A percentile compares a stretch with the other conserved stretches of the same genome.
phyloP scores from a whole-genome alignment of 2,888 invertebrate species.

The Metellina segmentata region DNA sequence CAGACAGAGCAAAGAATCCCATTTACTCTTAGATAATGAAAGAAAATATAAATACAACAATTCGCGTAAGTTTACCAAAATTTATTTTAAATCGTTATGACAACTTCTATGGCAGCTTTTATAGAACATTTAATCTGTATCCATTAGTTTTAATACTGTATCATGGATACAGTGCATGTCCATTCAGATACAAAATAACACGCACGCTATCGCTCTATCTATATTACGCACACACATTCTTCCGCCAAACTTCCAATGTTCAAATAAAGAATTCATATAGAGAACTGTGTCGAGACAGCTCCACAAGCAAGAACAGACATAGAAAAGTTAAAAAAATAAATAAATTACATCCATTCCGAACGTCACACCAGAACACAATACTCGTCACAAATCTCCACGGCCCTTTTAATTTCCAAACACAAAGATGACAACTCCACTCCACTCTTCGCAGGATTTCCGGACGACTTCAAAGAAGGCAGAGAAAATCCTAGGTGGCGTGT shows the following conservation, averaged over 20 bases:
- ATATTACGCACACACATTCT: too few relatives aligned
- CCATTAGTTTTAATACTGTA: too few relatives aligned
- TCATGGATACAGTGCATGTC: too few relatives aligned
- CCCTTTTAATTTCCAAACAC: neutral
- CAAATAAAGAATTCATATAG: too few relatives aligned
- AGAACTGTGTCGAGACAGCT: neutral
- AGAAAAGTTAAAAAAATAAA: neutral
- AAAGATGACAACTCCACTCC: slow-evolving; percentile 12
- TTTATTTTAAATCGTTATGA: too few relatives aligned
- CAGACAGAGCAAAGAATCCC: too few relatives aligned
- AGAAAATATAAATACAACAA: too few relatives aligned
- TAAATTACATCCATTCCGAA: neutral
- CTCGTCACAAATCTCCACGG: neutral
- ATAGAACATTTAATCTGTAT: neutral
- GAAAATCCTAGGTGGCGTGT: slow-evolving; percentile 31
- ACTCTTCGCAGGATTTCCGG: neutral
- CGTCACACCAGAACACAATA: neutral
- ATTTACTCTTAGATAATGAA: too few relatives aligned
- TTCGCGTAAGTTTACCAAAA: too few relatives aligned
- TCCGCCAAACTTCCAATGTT: too few relatives aligned
- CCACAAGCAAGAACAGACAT: neutral
- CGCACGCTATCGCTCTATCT: neutral
- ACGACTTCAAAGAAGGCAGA: neutral
- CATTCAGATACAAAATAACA: neutral
- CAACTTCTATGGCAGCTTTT: too few relatives aligned